Evolutionary conservation across 2,113 vertebrate species (phyloP).

Genomic region (Megaceryle torquata): DNA sequence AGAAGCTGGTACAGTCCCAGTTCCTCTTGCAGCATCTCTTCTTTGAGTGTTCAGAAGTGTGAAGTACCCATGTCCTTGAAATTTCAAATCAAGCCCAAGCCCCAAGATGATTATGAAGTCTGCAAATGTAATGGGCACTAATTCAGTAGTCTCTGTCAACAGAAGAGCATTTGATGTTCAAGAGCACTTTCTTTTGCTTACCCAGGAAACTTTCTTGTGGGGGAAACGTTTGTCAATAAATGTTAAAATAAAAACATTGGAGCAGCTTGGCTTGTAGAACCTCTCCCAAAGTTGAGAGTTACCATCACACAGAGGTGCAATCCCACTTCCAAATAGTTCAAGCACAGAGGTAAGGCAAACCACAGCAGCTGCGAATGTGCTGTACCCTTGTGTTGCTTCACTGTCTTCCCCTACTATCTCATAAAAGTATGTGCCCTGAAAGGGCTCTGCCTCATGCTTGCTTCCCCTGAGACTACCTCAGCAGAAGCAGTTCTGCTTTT

Average conservation of each 20-base stretch:
- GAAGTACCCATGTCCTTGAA: background rate
- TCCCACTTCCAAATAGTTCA: background rate
- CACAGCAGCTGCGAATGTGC: background rate
- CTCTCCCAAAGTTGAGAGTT: background rate
- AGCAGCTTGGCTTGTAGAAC: background rate
- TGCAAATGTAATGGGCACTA: background rate
- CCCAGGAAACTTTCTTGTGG: background rate
- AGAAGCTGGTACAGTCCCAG: background rate
- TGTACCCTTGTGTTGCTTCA: background rate
- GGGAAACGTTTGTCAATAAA: background rate
- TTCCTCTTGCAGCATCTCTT: background rate
- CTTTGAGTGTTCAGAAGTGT: background rate
- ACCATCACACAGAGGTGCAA: background rate
- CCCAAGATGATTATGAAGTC: background rate
- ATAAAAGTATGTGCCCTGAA: rapidly evolving
- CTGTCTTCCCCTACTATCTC: background rate
- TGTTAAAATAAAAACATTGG: background rate
- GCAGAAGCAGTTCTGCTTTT: background rate
- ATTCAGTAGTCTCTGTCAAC: background rate
- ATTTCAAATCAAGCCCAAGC: background rate
- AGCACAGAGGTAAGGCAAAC: background rate
- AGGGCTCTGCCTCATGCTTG: background rate
- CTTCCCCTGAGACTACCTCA: background rate
- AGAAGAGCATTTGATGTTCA: background rate
- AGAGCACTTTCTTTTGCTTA: background rate